A percentile compares a stretch with the other conserved stretches of the same genome.
These are phyloP conservation scores for Sceloporus undulatus DNA, from an alignment of 2,113 vertebrate genomes.

Conservation along the genomic window DNA sequence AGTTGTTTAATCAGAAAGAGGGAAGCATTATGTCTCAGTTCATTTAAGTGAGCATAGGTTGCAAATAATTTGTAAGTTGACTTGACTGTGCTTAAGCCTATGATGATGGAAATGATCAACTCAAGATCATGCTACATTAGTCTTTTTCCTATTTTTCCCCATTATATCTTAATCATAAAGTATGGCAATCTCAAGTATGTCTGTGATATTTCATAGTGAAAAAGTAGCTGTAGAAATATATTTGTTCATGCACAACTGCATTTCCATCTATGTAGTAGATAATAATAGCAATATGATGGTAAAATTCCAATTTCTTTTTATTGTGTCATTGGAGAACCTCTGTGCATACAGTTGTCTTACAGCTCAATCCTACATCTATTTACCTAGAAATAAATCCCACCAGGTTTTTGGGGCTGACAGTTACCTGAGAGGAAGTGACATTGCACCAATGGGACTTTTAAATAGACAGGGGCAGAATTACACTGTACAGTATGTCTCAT, in stretches of 20 bases:
- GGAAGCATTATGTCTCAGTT: not conserved
- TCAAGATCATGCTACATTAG: not conserved
- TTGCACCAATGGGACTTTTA: no score
- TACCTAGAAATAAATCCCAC: not conserved
- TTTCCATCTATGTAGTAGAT: not conserved
- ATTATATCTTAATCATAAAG: slow-evolving; percentile 24
- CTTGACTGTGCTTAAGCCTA: not conserved
- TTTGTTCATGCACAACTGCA: slow-evolving; percentile 16
- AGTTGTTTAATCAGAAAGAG: not conserved
- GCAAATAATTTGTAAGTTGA: slow-evolving; percentile 1
- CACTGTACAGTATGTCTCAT: not conserved
- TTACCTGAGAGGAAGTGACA: no score
- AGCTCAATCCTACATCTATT: not conserved
- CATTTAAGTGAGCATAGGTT: not conserved
- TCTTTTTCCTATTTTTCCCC: not conserved
- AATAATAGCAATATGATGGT: not conserved
- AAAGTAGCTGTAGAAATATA: not conserved
- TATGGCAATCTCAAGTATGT: slow-evolving; percentile 8
- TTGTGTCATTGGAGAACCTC: not conserved
- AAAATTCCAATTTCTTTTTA: slow-evolving; percentile 14
- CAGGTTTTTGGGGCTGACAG: not conserved
- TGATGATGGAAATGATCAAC: not conserved
- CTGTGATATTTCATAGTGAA: slow-evolving; percentile 1
- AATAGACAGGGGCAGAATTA: no score
- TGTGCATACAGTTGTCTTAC: not conserved